phyloP scores from a whole-genome alignment of 2,113 vertebrate genomes.

The Hyaena hyaena region DNA sequence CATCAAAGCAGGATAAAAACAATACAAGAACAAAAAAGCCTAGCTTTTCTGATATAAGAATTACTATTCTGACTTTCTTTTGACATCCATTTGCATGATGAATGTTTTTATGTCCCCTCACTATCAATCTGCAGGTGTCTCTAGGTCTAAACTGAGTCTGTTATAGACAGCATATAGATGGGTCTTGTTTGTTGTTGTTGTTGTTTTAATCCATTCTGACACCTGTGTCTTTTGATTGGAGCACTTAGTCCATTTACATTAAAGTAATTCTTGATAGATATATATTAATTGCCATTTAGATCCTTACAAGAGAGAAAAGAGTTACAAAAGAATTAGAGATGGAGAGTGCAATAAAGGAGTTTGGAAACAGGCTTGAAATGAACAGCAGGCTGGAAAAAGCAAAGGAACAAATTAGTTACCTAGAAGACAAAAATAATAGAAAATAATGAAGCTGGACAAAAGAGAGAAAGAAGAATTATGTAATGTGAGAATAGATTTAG shows the following conservation, averaged over 20 bases:
- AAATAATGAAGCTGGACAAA: not conserved
- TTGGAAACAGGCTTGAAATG: not conserved
- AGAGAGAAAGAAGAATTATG: not conserved
- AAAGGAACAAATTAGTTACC: not conserved
- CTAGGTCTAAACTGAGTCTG: not conserved
- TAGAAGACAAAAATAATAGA: not conserved
- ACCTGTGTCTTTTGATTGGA: not conserved
- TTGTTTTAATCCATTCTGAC: not conserved
- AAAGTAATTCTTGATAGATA: not conserved
- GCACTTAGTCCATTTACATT: not conserved
- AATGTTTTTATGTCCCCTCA: too few relatives aligned
- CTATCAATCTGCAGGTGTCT: too few relatives aligned
- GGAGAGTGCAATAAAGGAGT: not conserved
- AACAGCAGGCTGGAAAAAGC: not conserved
- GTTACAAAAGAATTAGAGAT: not conserved
- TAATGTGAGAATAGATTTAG: not conserved
- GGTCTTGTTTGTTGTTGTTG: not conserved
- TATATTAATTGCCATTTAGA: not conserved
- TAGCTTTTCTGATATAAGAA: not conserved
- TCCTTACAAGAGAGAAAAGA: not conserved
- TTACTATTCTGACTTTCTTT: not conserved
- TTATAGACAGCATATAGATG: not conserved
- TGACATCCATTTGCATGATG: not conserved
- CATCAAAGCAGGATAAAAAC: not conserved
- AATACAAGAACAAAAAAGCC: not conserved